A percentile compares a stretch with the other conserved stretches of the same genome.
phyloP scores from a whole-genome alignment of 2,113 vertebrate species.

The Sinocyclocheilus maitianheensis region DNA sequence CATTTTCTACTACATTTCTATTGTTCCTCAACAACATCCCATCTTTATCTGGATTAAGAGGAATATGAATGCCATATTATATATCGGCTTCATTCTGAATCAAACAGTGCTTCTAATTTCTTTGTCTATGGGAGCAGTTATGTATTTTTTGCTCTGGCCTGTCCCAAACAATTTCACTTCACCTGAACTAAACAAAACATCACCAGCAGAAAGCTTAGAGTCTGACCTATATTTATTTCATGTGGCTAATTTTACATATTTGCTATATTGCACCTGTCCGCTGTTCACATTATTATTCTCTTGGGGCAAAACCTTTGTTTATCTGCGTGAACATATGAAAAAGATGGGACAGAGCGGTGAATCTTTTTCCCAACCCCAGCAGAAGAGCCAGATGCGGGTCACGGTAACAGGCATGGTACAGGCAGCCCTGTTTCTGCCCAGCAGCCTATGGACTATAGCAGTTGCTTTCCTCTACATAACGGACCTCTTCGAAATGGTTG shows the following conservation, averaged over 20 bases:
- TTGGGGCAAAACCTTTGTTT: conserved; percentile 46
- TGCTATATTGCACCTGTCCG: conserved; percentile 40
- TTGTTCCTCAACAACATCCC: conserved; percentile 36
- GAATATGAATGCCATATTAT: conserved; percentile 27
- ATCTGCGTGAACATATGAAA: conserved; percentile 41
- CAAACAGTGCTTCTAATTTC: conserved; percentile 34
- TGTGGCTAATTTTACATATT: background rate
- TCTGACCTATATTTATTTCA: background rate
- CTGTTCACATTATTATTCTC: conserved; percentile 26
- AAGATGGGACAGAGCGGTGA: conserved; percentile 37
- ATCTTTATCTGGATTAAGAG: conserved; percentile 43
- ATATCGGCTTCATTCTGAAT: conserved; percentile 32
- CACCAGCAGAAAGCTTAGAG: background rate
- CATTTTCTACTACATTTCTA: conserved; percentile 52
- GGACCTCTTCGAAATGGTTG: conserved; percentile 12
- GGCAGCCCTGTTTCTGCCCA: conserved; percentile 42
- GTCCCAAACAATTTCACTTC: background rate
- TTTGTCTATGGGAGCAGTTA: conserved; percentile 22
- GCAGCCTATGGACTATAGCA: conserved; percentile 32
- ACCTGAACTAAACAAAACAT: background rate
- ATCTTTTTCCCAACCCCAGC: conserved; percentile 27
- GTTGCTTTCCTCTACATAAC: background rate
- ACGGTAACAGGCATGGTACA: conserved; percentile 49
- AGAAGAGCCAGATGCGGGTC: conserved; percentile 48
- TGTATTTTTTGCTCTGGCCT: background rate